Base-by-base conservation (phyloP, 1,140 invertebrate species). In the Caenorhabditis tropicalis region DNA sequence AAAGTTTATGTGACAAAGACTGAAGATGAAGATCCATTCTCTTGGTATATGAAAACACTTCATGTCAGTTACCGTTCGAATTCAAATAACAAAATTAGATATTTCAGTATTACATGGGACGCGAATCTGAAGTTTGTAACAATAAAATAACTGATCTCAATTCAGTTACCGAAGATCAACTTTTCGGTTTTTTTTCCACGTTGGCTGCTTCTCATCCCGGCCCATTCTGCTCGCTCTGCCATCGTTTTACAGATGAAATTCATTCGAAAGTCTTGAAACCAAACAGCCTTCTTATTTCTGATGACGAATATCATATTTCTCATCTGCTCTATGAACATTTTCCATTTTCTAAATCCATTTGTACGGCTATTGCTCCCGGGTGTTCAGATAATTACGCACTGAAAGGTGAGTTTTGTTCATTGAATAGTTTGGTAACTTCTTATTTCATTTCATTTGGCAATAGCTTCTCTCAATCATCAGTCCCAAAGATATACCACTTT, bases 101-200 rank as follows among this genome's bases (percentile, higher is more conserved):
- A 10, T 24, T 74, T 43, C 65, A 74, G 65, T 74, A 74, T n/a
- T 74, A 74, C n/a, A 74, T 74, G 65, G 43, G 33, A 43, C 65
- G 65, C 2, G 65, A 74, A 46, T 74, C 65, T 24, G 65, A 74
- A 39, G 65, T 74, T 1, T 74, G 65, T n/a, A 74, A 74, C 36
- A 74, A 74, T 24, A 33, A 74, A 74, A 74, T 74, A 2, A 43
- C 65, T 10, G 36, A 74, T 46, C 21, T 74, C 7, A 74, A 74
- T 10, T 74, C 65, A n/a, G 24, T 74, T 36, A 74, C 65, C n/a
- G 65, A 74, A 43, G 65, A 74, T n/a, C 65, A 74, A 46, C 29
- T 74, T 12, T 74, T 74, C 36, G 65, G 65, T 36, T 74, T 43
- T 9, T 74, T 74, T 46, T 74, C 65, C 36, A 74, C 65, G 9